Percentiles rank a stretch among this genome's conserved stretches.
These are phyloP conservation scores for Zoroaster sp. DNA, from an alignment of 53 echinoderm and acorn worm genomes.

Conservation along the genomic window DNA sequence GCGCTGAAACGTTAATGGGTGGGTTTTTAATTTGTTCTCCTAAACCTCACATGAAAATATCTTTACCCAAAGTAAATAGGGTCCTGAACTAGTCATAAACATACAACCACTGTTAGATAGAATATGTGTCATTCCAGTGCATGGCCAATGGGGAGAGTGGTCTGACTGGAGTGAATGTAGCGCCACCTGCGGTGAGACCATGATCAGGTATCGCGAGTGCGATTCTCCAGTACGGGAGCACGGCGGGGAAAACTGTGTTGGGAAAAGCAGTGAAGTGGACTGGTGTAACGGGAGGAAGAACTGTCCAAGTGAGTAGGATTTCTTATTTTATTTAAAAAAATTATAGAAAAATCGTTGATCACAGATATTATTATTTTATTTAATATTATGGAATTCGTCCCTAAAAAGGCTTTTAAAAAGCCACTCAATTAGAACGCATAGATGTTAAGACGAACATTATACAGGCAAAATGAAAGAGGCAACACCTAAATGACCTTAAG, in stretches of 20 bases:
- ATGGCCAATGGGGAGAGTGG: slow-evolving; percentile 26
- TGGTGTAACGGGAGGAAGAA: slow-evolving; percentile 36
- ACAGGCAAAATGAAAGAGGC: background rate
- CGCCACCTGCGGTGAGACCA: slow-evolving; percentile 23
- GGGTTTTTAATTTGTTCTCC: background rate
- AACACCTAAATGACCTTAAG: background rate
- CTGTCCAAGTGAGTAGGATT: slow-evolving; percentile 1
- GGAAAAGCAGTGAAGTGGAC: slow-evolving; percentile 36
- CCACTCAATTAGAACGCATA: background rate
- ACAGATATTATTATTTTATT: background rate
- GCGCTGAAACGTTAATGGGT: background rate
- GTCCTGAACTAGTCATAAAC: background rate
- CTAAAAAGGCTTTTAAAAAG: too few relatives aligned
- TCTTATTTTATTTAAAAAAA: background rate
- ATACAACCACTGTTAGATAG: background rate
- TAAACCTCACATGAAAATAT: background rate
- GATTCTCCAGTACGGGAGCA: slow-evolving; percentile 65
- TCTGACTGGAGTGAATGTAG: slow-evolving; percentile 6
- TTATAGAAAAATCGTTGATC: background rate
- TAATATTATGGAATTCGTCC: background rate
- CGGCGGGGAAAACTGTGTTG: slow-evolving; percentile 57
- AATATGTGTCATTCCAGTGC: background rate
- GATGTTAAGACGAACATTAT: background rate
- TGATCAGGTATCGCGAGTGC: slow-evolving; percentile 23
- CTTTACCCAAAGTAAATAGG: background rate